Conservation (phyloP, 1,140 invertebrate species). For the Lamellibrachia luymesi region DNA sequence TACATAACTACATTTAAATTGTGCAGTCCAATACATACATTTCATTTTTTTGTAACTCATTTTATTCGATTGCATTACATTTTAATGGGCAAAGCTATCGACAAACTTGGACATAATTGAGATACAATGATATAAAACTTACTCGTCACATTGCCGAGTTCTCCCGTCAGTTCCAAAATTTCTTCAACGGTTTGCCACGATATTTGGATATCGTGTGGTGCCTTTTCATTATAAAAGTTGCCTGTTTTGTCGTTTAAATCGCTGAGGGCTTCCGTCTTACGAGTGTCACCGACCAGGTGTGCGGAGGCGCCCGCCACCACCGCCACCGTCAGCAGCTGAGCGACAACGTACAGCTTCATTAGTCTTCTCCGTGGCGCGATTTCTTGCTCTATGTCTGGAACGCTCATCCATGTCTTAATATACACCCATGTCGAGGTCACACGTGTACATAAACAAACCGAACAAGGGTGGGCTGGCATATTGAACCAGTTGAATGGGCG, state of each 20-base stretch:
- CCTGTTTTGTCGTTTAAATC: neutral
- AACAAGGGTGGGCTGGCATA: neutral
- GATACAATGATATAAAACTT: neutral
- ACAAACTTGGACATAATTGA: neutral
- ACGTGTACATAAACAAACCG: neutral
- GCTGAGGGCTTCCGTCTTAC: neutral
- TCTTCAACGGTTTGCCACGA: neutral
- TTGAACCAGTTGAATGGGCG: neutral
- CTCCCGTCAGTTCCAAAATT: neutral
- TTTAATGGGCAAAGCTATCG: neutral
- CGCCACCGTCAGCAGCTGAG: neutral
- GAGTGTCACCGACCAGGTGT: neutral
- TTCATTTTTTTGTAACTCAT: too few relatives aligned
- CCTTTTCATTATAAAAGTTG: neutral
- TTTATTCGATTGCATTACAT: too few relatives aligned
- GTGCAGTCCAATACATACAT: too few relatives aligned
- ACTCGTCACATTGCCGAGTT: neutral
- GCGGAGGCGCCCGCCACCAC: neutral
- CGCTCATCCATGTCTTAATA: neutral
- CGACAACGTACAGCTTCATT: neutral
- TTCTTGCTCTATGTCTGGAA: too few relatives aligned
- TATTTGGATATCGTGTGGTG: neutral
- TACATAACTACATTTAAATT: neutral
- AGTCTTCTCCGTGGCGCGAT: neutral
- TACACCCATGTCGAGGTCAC: neutral